These are phyloP conservation scores for Elegia similella DNA, from an alignment of 2,888 invertebrate genomes.

Conservation along the genomic window DNA sequence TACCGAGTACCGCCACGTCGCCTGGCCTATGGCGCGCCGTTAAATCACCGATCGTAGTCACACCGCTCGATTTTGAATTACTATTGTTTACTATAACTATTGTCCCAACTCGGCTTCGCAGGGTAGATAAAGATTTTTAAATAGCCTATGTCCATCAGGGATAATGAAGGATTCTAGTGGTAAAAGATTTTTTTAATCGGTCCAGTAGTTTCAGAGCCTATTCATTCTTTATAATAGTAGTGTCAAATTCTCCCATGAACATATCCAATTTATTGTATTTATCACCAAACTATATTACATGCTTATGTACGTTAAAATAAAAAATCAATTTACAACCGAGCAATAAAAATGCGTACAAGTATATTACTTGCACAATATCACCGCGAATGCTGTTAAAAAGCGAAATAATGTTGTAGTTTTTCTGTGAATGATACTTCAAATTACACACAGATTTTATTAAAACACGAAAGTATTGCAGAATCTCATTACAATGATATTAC, in stretches of 20 bases:
- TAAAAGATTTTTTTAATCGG: too few species aligned
- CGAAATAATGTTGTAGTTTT: conserved; percentile 7
- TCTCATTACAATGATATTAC: conserved; percentile 10
- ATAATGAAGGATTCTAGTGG: too few species aligned
- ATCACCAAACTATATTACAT: not conserved
- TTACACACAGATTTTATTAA: conserved; percentile 7
- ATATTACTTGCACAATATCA: conserved; percentile 12
- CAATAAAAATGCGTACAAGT: conserved; percentile 11
- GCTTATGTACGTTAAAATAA: conserved; percentile 3
- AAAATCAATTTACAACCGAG: conserved; percentile 1
- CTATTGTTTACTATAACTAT: too few species aligned
- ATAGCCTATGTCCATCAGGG: too few species aligned
- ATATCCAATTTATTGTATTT: not conserved
- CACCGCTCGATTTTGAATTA: too few species aligned
- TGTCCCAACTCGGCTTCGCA: too few species aligned
- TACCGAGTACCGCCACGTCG: too few species aligned
- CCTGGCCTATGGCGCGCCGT: too few species aligned
- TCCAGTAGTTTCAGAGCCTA: too few species aligned
- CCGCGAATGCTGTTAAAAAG: not conserved
- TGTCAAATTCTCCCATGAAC: not conserved
- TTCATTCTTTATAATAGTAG: too few species aligned
- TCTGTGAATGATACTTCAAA: conserved; percentile 12
- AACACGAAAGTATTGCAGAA: conserved; percentile 7
- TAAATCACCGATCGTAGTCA: too few species aligned
- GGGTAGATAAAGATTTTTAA: too few species aligned